phyloP scores from a whole-genome alignment of 2,113 vertebrate species.

The Condylura cristata region DNA sequence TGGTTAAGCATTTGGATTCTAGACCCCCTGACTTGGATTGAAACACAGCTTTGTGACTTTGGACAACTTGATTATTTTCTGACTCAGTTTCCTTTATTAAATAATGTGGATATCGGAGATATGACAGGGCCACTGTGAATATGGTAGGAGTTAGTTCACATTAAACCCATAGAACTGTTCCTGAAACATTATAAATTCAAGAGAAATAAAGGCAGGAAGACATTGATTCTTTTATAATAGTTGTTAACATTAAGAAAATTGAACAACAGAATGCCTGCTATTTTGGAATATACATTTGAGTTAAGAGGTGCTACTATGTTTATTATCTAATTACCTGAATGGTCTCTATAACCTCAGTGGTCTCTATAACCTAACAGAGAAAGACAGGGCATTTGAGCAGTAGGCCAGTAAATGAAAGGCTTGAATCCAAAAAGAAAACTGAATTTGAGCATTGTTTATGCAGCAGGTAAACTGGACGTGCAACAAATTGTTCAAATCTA shows the following conservation, averaged over 20 bases:
- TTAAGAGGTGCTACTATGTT: neutral
- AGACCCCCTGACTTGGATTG: neutral
- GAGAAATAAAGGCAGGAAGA: neutral
- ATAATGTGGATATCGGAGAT: neutral
- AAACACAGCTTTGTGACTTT: neutral
- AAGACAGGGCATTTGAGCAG: neutral
- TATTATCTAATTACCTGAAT: constrained; percentile 7
- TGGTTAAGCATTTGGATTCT: neutral
- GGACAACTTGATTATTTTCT: neutral
- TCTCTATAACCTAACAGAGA: no score
- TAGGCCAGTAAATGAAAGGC: neutral
- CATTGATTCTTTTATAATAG: neutral
- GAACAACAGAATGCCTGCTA: neutral
- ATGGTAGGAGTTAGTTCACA: neutral
- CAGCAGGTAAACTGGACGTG: neutral
- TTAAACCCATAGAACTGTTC: neutral
- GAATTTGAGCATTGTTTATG: neutral
- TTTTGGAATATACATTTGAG: neutral
- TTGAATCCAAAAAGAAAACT: neutral
- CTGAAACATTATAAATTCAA: neutral
- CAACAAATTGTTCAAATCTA: neutral
- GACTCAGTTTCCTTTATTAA: neutral
- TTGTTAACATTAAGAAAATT: constrained; percentile 1
- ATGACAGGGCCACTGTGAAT: neutral
- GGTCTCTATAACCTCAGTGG: neutral